These are phyloP conservation scores for Hozukius guyotensis DNA, from an alignment of 2,797 vertebrate species.

Conservation along the genomic window DNA sequence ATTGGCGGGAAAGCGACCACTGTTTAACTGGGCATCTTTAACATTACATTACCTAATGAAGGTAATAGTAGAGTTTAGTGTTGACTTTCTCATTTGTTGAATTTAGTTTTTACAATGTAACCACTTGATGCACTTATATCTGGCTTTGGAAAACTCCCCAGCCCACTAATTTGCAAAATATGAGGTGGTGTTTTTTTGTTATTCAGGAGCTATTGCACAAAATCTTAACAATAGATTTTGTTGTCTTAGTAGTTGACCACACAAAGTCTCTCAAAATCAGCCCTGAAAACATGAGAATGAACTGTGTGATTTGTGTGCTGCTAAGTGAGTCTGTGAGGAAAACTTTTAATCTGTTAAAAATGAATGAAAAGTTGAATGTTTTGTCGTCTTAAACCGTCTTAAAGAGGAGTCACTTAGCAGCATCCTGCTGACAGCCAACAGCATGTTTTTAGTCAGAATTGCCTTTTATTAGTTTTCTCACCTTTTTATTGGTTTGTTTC, in stretches of 20 bases:
- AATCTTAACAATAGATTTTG: not conserved
- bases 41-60: not conserved
- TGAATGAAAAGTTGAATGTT: conserved; percentile 24
- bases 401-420: too few species aligned
- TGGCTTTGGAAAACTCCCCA: accelerated
- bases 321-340: accelerated
- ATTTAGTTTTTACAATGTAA: not conserved
- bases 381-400: not conserved
- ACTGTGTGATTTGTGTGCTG: accelerated
- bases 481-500: accelerated
- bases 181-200: not conserved
- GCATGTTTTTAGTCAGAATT: not conserved
- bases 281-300: accelerated
- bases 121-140: accelerated
- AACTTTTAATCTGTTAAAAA: not conserved
- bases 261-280: not conserved
- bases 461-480: accelerated
- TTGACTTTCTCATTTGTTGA: not conserved
- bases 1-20: conserved; percentile 71
- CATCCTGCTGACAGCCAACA: conserved; percentile 20
- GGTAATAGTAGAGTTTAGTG: too few species aligned
- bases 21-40: not conserved
- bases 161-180: accelerated
- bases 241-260: not conserved
- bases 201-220: not conserved